These are phyloP conservation scores for Hyalella azteca DNA, from an alignment of 2,888 invertebrate species.

Conservation along the genomic window DNA sequence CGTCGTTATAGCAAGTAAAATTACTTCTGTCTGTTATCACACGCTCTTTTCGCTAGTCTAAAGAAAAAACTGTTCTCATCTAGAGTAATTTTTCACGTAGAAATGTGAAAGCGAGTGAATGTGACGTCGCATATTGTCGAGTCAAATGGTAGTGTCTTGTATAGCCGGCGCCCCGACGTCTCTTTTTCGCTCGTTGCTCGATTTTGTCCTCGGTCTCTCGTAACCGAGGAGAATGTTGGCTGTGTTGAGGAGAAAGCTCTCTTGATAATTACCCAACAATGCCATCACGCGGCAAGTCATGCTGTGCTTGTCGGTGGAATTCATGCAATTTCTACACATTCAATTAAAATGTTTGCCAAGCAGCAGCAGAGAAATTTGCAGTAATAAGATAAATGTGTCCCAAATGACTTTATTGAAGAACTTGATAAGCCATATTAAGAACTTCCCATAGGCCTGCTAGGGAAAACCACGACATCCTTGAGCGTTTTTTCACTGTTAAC, in stretches of 20 bases:
- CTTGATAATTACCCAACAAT: neutral
- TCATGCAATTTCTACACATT: neutral
- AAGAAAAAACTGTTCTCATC: neutral
- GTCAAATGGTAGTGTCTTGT: constrained; percentile 4
- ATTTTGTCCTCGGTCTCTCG: neutral
- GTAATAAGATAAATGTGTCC: neutral
- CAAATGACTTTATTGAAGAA: neutral
- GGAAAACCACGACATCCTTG: too few species aligned
- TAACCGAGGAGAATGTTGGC: neutral
- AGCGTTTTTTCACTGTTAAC: too few species aligned
- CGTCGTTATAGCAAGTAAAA: too few species aligned
- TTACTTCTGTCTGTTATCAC: neutral
- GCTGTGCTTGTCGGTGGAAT: neutral
- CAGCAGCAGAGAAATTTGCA: neutral
- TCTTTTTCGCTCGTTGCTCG: neutral
- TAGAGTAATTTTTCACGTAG: neutral
- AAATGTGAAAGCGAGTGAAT: neutral
- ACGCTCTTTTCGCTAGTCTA: neutral
- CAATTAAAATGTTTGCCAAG: neutral
- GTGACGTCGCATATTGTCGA: neutral
- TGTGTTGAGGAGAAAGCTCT: neutral
- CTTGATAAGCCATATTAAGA: neutral
- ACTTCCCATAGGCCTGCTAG: neutral
- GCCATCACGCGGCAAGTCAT: neutral
- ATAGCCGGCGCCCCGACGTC: neutral